Conservation (phyloP, 2,888 invertebrate species). For the Elysia crispata region DNA sequence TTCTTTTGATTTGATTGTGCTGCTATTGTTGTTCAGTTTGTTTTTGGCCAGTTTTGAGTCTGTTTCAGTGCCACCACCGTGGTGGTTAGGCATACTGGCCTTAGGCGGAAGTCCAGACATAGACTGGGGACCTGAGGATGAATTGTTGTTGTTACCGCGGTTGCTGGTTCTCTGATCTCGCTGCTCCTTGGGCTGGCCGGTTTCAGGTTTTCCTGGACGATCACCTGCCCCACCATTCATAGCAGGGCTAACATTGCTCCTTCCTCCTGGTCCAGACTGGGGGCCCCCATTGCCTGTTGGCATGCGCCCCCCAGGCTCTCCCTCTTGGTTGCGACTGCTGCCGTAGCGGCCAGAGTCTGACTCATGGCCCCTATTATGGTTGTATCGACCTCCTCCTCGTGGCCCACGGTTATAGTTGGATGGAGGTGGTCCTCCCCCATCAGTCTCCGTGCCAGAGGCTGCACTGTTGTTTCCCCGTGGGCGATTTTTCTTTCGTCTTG, state of each 20-base stretch:
- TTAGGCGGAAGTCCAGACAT: slow-evolving; percentile 43
- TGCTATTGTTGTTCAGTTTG: slow-evolving; percentile 51
- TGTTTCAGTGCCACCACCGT: slow-evolving; percentile 65
- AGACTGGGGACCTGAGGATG: neutral
- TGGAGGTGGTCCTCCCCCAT: slow-evolving; percentile 50
- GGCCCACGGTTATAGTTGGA: slow-evolving; percentile 34
- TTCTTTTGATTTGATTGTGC: slow-evolving; percentile 57
- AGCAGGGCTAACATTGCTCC: slow-evolving; percentile 40
- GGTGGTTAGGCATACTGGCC: slow-evolving; percentile 49
- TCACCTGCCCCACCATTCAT: slow-evolving; percentile 48
- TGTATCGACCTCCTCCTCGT: slow-evolving; percentile 47
- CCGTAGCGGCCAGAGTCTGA: slow-evolving; percentile 20
- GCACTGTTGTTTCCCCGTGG: slow-evolving; percentile 66
- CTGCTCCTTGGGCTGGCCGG: slow-evolving; percentile 43
- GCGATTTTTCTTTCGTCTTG: slow-evolving; percentile 58
- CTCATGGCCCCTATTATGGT: slow-evolving; percentile 38
- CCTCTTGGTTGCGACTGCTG: neutral
- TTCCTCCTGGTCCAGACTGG: slow-evolving; percentile 30
- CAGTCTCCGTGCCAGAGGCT: slow-evolving; percentile 71
- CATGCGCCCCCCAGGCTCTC: slow-evolving; percentile 2
- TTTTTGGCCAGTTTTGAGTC: slow-evolving; percentile 63
- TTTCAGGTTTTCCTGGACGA: slow-evolving; percentile 38
- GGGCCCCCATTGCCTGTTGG: neutral
- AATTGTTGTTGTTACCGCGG: slow-evolving; percentile 43
- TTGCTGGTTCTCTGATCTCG: slow-evolving; percentile 54